These are phyloP conservation scores for Urosaurus nigricauda DNA, from an alignment of 2,797 vertebrate species.

Conservation along the genomic window DNA sequence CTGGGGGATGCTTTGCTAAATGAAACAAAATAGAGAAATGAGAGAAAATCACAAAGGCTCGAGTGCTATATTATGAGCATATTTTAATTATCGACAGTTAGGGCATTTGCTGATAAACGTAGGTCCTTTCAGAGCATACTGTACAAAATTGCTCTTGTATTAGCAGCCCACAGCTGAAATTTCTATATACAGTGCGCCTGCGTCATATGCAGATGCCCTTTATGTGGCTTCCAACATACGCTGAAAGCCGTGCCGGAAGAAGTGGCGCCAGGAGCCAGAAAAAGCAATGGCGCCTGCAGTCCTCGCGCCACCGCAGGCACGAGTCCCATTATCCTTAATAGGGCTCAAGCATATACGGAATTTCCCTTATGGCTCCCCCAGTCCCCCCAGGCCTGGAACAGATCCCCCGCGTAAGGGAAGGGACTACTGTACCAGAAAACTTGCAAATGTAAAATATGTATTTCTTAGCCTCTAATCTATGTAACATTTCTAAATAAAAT, in stretches of 20 bases:
- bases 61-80: not conserved
- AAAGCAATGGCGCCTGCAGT: no score
- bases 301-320: no score
- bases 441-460: not conserved
- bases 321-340: no score
- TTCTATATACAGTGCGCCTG: no score
- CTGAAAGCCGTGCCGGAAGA: no score
- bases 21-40: slow-evolving; percentile 25
- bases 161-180: not conserved
- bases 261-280: no score
- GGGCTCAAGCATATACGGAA: no score
- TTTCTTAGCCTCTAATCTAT: not conserved
- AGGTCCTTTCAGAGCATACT: not conserved
- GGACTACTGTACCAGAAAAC: not conserved
- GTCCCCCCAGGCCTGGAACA: no score
- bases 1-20: slow-evolving; percentile 83
- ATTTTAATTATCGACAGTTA: not conserved
- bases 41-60: not conserved
- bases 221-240: no score
- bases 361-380: no score
- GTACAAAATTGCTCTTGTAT: not conserved
- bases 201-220: no score
- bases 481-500: not conserved
- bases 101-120: not conserved
- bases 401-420: no score